phyloP scores from a whole-genome alignment of 2,888 invertebrate genomes.

The Orchesella flavescens region DNA sequence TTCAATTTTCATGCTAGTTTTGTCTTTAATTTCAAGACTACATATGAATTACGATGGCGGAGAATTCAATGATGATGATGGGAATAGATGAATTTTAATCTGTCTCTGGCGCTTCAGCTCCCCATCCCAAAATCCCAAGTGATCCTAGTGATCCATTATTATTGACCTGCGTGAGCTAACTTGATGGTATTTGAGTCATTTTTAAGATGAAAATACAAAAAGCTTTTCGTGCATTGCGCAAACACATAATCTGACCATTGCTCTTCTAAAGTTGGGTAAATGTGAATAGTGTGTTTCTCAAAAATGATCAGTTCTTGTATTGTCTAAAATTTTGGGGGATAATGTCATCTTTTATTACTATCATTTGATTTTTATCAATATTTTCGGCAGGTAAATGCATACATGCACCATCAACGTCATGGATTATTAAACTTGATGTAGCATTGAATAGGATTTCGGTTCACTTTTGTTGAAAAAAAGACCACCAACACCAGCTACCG shows the following conservation, averaged over 20 bases:
- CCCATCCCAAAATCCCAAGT: too few species aligned
- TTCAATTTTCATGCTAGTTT: conserved; percentile 43
- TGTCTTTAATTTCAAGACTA: not conserved
- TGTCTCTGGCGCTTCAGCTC: too few species aligned
- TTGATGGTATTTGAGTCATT: not conserved
- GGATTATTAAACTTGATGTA: not conserved
- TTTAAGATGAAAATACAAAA: not conserved
- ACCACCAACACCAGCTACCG: too few species aligned
- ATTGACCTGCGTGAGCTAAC: conserved; percentile 9
- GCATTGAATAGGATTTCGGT: not conserved
- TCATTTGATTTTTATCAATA: not conserved
- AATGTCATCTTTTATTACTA: not conserved
- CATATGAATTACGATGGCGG: not conserved
- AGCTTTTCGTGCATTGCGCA: not conserved
- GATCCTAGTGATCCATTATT: not conserved
- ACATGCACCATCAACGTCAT: not conserved
- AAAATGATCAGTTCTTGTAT: too few species aligned
- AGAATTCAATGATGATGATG: too few species aligned
- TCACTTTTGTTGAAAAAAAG: too few species aligned
- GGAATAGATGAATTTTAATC: too few species aligned
- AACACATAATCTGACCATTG: not conserved
- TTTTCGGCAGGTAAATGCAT: not conserved
- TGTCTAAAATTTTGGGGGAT: not conserved
- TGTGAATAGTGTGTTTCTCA: not conserved
- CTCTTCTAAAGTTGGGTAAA: not conserved